Percentiles rank a stretch among this genome's conserved stretches.
phyloP scores from a whole-genome alignment of 1,140 invertebrate genomes.

The Aradophagus sp. region DNA sequence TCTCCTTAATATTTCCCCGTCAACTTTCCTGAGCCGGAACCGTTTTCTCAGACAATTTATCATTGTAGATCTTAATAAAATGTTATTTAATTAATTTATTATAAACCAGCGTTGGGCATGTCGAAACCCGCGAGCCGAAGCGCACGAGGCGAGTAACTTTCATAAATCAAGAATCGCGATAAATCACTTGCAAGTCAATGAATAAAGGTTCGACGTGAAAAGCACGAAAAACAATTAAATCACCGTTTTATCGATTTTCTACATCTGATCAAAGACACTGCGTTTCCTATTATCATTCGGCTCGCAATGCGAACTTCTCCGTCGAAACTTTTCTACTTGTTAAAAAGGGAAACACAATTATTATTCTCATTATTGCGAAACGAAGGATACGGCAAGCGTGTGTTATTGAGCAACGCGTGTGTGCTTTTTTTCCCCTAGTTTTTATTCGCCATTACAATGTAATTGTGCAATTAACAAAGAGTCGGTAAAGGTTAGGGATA shows the following conservation, averaged over 20 bases:
- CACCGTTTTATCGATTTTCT: slow-evolving; percentile 41
- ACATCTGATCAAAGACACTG: slow-evolving; percentile 24
- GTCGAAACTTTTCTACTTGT: slow-evolving; percentile 3
- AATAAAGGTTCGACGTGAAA: neutral
- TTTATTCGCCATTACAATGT: slow-evolving; percentile 42
- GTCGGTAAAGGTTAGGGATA: slow-evolving; percentile 46
- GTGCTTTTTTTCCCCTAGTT: slow-evolving; percentile 16
- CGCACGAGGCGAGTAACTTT: slow-evolving; percentile 1
- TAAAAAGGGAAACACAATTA: slow-evolving; percentile 13
- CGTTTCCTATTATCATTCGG: slow-evolving; percentile 12
- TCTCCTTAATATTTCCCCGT: no score
- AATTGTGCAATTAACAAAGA: slow-evolving; percentile 54
- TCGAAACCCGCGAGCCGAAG: slow-evolving; percentile 1
- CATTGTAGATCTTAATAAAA: neutral
- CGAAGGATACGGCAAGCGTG: slow-evolving; percentile 39
- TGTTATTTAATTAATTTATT: slow-evolving; percentile 32
- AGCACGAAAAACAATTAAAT: slow-evolving; percentile 36
- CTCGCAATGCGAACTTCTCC: slow-evolving; percentile 15
- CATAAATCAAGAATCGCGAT: slow-evolving; percentile 43
- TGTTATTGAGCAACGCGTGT: slow-evolving; percentile 42
- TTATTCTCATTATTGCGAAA: slow-evolving; percentile 40
- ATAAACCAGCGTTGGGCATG: slow-evolving; percentile 11
- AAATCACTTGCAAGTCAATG: slow-evolving; percentile 33
- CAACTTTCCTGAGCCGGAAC: neutral
- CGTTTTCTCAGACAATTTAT: neutral